Percentiles rank a stretch among this genome's conserved stretches.
Evolutionary conservation across 2,113 vertebrate species (phyloP).

Genomic region (Stigmatopora nigra): DNA sequence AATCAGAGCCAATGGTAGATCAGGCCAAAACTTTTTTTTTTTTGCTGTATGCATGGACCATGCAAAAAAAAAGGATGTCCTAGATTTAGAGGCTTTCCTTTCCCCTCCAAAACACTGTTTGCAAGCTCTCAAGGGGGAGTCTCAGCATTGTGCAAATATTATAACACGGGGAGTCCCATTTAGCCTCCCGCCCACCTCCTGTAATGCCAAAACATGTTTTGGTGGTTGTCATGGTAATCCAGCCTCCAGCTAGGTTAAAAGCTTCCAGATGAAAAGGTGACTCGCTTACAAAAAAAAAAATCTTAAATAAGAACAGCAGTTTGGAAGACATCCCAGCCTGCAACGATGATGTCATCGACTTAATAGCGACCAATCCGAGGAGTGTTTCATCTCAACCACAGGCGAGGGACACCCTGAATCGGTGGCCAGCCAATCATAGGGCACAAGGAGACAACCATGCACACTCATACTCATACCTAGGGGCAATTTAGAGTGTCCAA

Average conservation of each 20-base stretch:
- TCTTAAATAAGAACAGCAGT: constrained; percentile 18
- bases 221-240: constrained; percentile 52
- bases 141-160: background rate
- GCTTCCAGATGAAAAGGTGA: constrained; percentile 35
- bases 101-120: background rate
- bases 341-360: constrained; percentile 43
- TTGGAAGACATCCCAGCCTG: constrained; percentile 40
- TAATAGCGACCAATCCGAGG: background rate
- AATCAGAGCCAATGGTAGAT: background rate
- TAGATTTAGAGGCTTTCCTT: background rate
- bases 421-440: constrained; percentile 10
- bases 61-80: background rate
- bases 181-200: background rate
- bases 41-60: background rate
- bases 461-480: too few relatives aligned
- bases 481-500: too few relatives aligned
- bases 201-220: constrained; percentile 52
- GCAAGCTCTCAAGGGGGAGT: background rate
- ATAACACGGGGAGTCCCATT: constrained; percentile 35
- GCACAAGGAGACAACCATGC: too few relatives aligned
- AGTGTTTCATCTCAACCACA: background rate
- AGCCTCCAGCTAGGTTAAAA: constrained; percentile 33
- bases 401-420: background rate
- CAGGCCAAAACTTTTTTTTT: background rate
- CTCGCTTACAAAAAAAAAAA: background rate